phyloP scores from a whole-genome alignment of 2,113 vertebrate species.

The Albula glossodonta region DNA sequence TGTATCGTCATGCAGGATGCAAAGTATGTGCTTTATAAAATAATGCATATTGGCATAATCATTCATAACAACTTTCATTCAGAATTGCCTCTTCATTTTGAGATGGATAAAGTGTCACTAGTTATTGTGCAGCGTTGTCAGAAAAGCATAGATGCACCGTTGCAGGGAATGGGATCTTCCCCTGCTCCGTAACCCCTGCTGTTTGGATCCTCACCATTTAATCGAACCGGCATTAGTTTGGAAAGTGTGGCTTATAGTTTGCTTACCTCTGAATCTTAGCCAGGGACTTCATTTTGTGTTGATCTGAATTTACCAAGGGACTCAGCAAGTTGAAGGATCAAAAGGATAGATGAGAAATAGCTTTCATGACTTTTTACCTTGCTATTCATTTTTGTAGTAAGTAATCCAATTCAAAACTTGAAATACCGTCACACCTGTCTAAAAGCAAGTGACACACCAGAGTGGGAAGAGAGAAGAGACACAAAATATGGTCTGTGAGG shows the following conservation, averaged over 20 bases:
- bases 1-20: background rate
- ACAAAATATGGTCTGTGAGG: background rate
- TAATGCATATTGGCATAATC: background rate
- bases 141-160: background rate
- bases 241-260: constrained; percentile 60
- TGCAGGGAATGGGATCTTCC: constrained; percentile 38
- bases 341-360: background rate
- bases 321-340: constrained; percentile 59
- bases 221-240: constrained; percentile 70
- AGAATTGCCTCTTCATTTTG: constrained; percentile 33
- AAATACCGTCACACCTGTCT: constrained; percentile 21
- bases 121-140: constrained; percentile 11
- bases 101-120: constrained; percentile 13
- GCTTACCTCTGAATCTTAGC: constrained; percentile 62
- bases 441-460: background rate
- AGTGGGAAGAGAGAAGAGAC: background rate
- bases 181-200: constrained; percentile 60
- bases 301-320: constrained; percentile 54
- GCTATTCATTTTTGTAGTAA: constrained; percentile 14
- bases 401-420: background rate
- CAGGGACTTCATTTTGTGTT: constrained; percentile 58
- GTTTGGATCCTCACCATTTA: constrained; percentile 62
- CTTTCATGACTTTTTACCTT: constrained; percentile 8
- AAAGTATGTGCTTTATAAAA: background rate
- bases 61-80: constrained; percentile 11